These are phyloP conservation scores for Myotis lucifugus DNA, from an alignment of 2,113 vertebrate species.

Conservation along the genomic window DNA sequence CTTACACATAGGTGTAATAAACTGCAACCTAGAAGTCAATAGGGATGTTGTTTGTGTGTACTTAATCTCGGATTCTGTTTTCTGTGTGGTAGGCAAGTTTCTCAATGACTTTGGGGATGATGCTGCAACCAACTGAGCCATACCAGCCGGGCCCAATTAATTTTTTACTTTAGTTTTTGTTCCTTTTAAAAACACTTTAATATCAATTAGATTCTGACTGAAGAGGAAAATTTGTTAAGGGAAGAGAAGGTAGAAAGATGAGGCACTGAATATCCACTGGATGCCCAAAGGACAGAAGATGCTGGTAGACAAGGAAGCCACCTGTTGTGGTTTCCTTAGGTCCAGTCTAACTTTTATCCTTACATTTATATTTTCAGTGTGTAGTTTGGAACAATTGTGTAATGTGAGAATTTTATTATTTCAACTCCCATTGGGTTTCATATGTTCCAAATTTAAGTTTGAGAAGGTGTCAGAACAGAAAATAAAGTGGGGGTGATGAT, in stretches of 20 bases:
- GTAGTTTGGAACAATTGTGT: not conserved
- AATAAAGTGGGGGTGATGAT: not conserved
- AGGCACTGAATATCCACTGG: not conserved
- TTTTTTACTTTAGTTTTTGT: not conserved
- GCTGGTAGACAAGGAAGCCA: not conserved
- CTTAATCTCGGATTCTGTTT: not conserved
- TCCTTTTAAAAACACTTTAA: slow-evolving; percentile 17
- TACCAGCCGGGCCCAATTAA: not conserved
- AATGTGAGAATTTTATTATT: slow-evolving; percentile 36
- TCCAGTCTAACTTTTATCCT: not conserved
- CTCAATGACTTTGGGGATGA: not conserved
- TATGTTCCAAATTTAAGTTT: not conserved
- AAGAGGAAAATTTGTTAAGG: not conserved
- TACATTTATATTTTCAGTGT: not conserved
- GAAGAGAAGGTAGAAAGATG: not conserved
- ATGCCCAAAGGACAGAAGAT: not conserved
- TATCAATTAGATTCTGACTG: not conserved
- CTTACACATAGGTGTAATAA: not conserved
- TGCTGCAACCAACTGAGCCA: not conserved
- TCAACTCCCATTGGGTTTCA: not conserved
- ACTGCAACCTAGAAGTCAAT: not conserved
- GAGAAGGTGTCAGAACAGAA: slow-evolving; percentile 14
- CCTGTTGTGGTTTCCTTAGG: not conserved
- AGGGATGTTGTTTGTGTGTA: not conserved
- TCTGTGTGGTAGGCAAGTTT: not conserved